Conservation (phyloP, 2,113 vertebrate genomes). For the Mirza zaza region DNA sequence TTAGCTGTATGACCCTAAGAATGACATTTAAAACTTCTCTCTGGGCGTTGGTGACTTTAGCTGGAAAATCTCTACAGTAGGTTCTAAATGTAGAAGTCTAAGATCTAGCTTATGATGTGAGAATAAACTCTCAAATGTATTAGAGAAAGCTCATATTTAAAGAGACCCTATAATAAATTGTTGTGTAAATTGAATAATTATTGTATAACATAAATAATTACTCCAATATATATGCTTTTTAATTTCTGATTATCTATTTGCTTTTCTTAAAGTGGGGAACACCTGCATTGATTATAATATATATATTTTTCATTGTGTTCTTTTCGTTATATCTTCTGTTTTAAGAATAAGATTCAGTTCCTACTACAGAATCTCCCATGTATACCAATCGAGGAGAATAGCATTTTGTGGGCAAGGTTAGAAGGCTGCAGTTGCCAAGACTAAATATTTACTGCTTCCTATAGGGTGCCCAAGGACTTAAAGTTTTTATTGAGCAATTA, state of each 20-base stretch:
- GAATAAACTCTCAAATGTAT: background rate
- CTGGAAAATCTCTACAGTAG: background rate
- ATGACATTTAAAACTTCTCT: background rate
- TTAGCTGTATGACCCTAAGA: background rate
- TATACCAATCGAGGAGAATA: background rate
- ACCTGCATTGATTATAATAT: background rate
- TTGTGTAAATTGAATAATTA: background rate
- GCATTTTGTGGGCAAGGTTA: background rate
- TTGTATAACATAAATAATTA: background rate
- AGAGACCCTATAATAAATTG: background rate
- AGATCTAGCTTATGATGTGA: background rate
- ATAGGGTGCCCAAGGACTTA: constrained; percentile 43
- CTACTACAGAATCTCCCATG: background rate
- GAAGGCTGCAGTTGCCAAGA: constrained; percentile 11
- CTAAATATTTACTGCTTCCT: constrained; percentile 58
- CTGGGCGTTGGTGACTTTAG: background rate
- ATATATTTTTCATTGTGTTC: background rate
- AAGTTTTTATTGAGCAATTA: constrained; percentile 67
- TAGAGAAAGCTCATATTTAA: background rate
- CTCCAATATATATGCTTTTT: background rate
- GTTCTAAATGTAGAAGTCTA: background rate
- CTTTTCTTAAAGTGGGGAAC: background rate
- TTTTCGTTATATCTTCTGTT: constrained; percentile 31
- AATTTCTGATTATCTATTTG: background rate
- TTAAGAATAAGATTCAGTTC: constrained; percentile 16